Evolutionary conservation across 2,113 vertebrate species (phyloP).

Genomic region (Entelurus aequoreus): DNA sequence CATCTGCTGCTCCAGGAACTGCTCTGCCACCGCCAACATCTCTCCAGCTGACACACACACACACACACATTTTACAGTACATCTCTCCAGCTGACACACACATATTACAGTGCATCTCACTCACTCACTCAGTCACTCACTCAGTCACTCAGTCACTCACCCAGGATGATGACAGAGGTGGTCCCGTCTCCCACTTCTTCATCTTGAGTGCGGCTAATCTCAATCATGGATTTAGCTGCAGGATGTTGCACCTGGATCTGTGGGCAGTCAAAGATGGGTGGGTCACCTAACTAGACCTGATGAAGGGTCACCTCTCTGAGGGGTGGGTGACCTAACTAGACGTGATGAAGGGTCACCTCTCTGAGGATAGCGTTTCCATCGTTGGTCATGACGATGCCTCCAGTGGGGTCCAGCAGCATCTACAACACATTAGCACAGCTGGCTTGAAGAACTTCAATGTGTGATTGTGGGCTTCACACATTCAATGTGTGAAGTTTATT

Average conservation of each 20-base stretch:
- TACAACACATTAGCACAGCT: conserved; percentile 15
- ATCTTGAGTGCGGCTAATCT: conserved; percentile 98
- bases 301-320: too few relatives aligned
- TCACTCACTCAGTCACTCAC: too few relatives aligned
- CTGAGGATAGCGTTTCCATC: conserved; percentile 95
- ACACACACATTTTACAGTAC: background rate
- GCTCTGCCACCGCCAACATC: conserved; percentile 91
- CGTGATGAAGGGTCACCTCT: conserved; percentile 71
- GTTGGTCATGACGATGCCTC: conserved; percentile 97
- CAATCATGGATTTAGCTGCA: conserved; percentile 97
- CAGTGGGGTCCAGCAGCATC: conserved; percentile 97
- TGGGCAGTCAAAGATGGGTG: background rate
- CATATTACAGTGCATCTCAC: background rate
- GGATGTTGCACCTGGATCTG: conserved; percentile 98
- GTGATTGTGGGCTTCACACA: too few relatives aligned
- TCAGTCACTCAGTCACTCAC: conserved; percentile 55
- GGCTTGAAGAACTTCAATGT: too few relatives aligned
- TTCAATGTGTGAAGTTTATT: too few relatives aligned
- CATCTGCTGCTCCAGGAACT: conserved; percentile 97
- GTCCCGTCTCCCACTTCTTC: conserved; percentile 98
- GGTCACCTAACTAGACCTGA: too few relatives aligned
- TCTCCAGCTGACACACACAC: conserved; percentile 81
- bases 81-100: background rate
- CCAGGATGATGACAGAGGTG: conserved; percentile 96
- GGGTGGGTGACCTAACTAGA: too few relatives aligned